Percentiles rank a stretch among this genome's conserved stretches.
phyloP scores from a whole-genome alignment of 2,113 vertebrate species.

The Pachypanchax playfairii region DNA sequence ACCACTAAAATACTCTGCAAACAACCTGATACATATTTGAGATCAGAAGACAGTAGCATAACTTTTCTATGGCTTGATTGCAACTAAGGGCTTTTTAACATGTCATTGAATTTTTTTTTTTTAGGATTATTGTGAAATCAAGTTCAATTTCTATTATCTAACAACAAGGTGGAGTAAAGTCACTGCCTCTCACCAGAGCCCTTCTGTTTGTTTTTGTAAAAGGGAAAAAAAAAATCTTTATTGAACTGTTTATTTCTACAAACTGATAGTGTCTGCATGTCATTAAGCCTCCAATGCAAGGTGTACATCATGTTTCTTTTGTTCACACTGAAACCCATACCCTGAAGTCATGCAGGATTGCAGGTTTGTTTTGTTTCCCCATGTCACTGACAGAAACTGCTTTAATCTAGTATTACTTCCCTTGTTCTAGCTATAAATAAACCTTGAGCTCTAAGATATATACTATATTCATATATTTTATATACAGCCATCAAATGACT shows the following conservation, averaged over 20 bases:
- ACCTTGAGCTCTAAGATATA: constrained; percentile 86
- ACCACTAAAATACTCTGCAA: constrained; percentile 43
- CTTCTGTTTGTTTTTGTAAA: constrained; percentile 47
- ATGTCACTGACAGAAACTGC: constrained; percentile 79
- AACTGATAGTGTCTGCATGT: constrained; percentile 51
- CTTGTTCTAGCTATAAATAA: constrained; percentile 84
- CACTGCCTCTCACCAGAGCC: constrained; percentile 35
- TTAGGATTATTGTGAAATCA: constrained; percentile 38
- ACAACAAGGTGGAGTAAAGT: constrained; percentile 47
- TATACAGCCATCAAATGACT: constrained; percentile 80
- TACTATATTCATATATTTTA: constrained; percentile 85
- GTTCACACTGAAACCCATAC: constrained; percentile 64
- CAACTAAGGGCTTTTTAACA: constrained; percentile 47
- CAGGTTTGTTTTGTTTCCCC: constrained; percentile 76
- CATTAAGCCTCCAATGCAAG: constrained; percentile 60
- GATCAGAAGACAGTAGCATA: constrained; percentile 44
- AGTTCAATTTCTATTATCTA: constrained; percentile 34
- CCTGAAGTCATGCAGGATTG: constrained; percentile 80
- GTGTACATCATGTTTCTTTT: constrained; percentile 63
- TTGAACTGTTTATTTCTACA: constrained; percentile 44
- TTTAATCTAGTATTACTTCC: constrained; percentile 78
- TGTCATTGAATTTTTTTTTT: constrained; percentile 12
- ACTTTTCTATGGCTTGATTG: constrained; percentile 75
- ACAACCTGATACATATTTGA: constrained; percentile 47
- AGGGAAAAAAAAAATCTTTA: constrained; percentile 25